A percentile compares a stretch with the other conserved stretches of the same genome.
phyloP scores from a whole-genome alignment of 1,140 invertebrate genomes.

The Drosophila orosa region DNA sequence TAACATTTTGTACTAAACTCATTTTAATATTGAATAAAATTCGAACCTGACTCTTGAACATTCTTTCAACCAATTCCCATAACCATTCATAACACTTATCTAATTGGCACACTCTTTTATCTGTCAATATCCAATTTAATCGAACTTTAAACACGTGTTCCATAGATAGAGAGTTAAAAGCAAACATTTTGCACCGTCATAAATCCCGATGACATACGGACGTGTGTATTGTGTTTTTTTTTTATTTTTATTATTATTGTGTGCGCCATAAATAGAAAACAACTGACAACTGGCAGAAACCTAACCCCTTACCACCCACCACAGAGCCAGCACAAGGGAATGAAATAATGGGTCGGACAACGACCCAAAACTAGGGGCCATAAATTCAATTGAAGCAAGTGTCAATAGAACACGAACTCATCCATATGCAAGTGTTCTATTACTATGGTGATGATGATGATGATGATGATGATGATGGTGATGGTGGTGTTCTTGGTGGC shows the following conservation, averaged over 20 bases:
- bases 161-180: slow-evolving; percentile 13
- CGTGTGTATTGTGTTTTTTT: slow-evolving; percentile 13
- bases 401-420: slow-evolving; percentile 68
- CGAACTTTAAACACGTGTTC: slow-evolving; percentile 28
- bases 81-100: slow-evolving; percentile 12
- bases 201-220: slow-evolving; percentile 30
- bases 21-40: background rate
- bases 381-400: slow-evolving; percentile 71
- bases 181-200: slow-evolving; percentile 32
- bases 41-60: background rate
- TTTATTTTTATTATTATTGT: slow-evolving; percentile 31
- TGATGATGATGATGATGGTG: slow-evolving; percentile 6
- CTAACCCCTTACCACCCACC: slow-evolving; percentile 9
- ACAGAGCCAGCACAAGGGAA: slow-evolving; percentile 3
- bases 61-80: background rate
- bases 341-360: slow-evolving; percentile 53
- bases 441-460: slow-evolving; percentile 7
- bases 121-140: slow-evolving; percentile 23
- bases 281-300: slow-evolving; percentile 41
- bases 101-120: slow-evolving; percentile 17
- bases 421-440: slow-evolving; percentile 40
- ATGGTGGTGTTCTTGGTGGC: background rate
- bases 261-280: slow-evolving; percentile 43
- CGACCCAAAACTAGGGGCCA: slow-evolving; percentile 56
- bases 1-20: too few relatives aligned